Evolutionary conservation across 2,113 vertebrate genomes (phyloP).

Genomic region (Pavo muticus): DNA sequence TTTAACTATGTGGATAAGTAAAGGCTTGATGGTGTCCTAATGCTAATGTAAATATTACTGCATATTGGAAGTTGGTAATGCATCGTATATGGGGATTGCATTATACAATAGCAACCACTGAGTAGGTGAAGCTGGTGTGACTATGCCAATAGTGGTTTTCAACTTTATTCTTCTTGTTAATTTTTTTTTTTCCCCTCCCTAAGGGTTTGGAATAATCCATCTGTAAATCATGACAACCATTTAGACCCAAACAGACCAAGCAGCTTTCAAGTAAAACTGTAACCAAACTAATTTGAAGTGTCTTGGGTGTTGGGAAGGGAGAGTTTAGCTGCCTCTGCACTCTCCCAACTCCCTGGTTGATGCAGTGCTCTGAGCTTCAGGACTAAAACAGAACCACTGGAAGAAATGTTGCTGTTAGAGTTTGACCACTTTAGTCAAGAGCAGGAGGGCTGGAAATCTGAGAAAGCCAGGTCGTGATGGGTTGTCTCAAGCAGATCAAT

Average conservation of each 20-base stretch:
- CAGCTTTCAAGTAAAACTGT: slow-evolving; percentile 14
- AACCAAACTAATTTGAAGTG: neutral
- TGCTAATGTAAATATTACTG: slow-evolving; percentile 74
- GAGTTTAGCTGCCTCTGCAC: neutral
- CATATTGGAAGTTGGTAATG: slow-evolving; percentile 56
- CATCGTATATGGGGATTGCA: neutral
- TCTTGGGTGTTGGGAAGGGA: neutral
- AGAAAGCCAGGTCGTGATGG: neutral
- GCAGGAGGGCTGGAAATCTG: neutral
- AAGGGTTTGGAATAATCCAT: slow-evolving; percentile 10
- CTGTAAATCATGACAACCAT: neutral
- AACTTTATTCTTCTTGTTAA: neutral
- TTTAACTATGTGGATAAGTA: slow-evolving; percentile 82
- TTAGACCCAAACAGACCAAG: neutral
- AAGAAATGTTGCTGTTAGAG: neutral
- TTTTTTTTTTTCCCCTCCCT: neutral
- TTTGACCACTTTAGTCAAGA: neutral
- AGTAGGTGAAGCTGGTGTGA: neutral
- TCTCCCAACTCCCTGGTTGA: neutral
- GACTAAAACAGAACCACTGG: neutral
- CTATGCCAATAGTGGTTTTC: neutral
- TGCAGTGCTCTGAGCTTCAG: neutral
- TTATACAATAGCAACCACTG: neutral
- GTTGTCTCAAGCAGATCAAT: neutral
- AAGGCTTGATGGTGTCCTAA: slow-evolving; percentile 64